phyloP scores from a whole-genome alignment of 2,888 invertebrate genomes.

The Plusia festucae region DNA sequence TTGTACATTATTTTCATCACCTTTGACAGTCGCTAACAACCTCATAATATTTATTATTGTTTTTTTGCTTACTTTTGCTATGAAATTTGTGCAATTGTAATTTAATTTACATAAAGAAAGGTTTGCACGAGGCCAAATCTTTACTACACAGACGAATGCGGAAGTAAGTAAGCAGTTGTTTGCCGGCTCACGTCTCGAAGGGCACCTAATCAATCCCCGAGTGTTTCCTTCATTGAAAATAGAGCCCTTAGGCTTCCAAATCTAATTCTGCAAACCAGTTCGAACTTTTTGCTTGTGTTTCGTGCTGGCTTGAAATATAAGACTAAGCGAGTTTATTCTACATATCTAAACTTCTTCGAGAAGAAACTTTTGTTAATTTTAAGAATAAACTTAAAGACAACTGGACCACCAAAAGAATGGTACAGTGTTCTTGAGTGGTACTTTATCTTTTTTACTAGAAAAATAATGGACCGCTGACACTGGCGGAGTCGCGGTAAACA shows the following conservation, averaged over 20 bases:
- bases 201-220: slow-evolving; percentile 6
- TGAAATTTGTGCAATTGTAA: not conserved
- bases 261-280: not conserved
- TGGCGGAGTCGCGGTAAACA: too few species aligned
- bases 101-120: not conserved
- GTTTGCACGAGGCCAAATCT: not conserved
- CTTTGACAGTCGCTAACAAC: not conserved
- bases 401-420: too few species aligned
- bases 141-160: not conserved
- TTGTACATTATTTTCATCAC: too few species aligned
- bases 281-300: not conserved
- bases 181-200: slow-evolving; percentile 5
- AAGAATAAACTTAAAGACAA: too few species aligned
- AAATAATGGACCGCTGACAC: too few species aligned
- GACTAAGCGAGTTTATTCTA: too few species aligned
- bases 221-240: slow-evolving; percentile 6
- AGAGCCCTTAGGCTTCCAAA: slow-evolving; percentile 1
- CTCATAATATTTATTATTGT: not conserved
- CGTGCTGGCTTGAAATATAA: not conserved
- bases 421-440: too few species aligned
- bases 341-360: too few species aligned
- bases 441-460: too few species aligned
- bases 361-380: too few species aligned
- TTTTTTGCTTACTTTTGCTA: not conserved
- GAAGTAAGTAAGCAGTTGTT: slow-evolving; percentile 6